These are phyloP conservation scores for Acheta domesticus DNA, from an alignment of 2,888 invertebrate species.

Conservation along the genomic window DNA sequence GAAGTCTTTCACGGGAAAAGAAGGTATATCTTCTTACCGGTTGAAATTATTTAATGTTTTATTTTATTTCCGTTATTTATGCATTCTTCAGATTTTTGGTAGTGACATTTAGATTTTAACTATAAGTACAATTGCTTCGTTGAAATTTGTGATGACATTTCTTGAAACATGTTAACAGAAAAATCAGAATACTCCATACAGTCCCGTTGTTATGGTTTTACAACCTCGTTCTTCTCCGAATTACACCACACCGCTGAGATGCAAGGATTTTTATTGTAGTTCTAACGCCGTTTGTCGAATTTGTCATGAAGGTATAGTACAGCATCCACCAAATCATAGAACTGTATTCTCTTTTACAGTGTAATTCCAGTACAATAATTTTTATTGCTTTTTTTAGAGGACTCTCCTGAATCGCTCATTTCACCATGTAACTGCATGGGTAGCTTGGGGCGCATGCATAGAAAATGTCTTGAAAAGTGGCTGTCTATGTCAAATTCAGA, in stretches of 20 bases:
- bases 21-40: too few relatives aligned
- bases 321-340: neutral
- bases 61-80: too few relatives aligned
- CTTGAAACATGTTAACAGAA: neutral
- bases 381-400: conserved; percentile 41
- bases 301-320: conserved; percentile 51
- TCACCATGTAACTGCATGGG: conserved; percentile 57
- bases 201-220: conserved; percentile 26
- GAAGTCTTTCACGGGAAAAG: too few relatives aligned
- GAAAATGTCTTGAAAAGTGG: conserved; percentile 56
- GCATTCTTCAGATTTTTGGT: too few relatives aligned
- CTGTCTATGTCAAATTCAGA: conserved; percentile 53
- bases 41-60: too few relatives aligned
- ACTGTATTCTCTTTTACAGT: neutral
- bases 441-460: conserved; percentile 53
- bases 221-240: conserved; percentile 23
- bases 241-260: conserved; percentile 20
- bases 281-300: conserved; percentile 49
- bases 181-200: neutral
- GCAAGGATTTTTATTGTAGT: conserved; percentile 33
- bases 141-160: neutral
- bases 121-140: too few relatives aligned
- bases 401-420: conserved; percentile 50
- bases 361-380: too few relatives aligned
- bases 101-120: too few relatives aligned